Evolutionary conservation across 2,888 invertebrate species (phyloP), one percentile per base, ranked within the genome.

Genomic region (Taphrorychus bicolor): DNA sequence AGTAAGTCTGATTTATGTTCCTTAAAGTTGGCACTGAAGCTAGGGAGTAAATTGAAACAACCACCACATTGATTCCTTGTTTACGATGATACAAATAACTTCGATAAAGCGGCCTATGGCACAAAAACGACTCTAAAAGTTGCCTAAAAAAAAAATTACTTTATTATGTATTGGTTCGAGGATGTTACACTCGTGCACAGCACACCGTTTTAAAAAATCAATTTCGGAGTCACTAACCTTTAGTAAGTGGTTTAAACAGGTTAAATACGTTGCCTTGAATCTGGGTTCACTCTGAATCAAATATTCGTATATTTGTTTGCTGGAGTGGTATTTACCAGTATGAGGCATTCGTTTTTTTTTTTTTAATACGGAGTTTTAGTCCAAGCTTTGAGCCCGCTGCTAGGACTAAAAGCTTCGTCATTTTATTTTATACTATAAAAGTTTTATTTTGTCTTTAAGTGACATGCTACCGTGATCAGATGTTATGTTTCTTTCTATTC

Each of bases 1-100:
- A 66, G 73, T 71, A 75, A 75, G 73, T 76, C 75, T 75, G 75
- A 76, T 63, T 74, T 75, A 72, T 70, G 74, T 76, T 76, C 73
- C 73, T 66, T 60, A 51, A 56, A 23, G 51, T 51, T 66, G 56
- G 66, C 51, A 66, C 70, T 71, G 71, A 73, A 73, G 71, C 71
- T 75, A 74, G 60, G 19, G 16, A 48, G 16, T 32, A 32, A 32
- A 32, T 32, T 32, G 32, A 32, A 32, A 32, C 32, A 32, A 32
- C 48, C 16, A 17, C 14, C 40, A 40, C n/a, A 40, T 9, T 40
- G 16, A n/a, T 7, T 16, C 21, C 14, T 40, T 59, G 53, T 62
- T 45, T 49, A 32, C 52, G 58, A 56, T 48, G 60, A 64, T 54
- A 11, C 22, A 17, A 63, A 51, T 18, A 19, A 14, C 45, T 57